Conservation (phyloP, 2,113 vertebrate genomes). For the Phyllostomus hastatus region DNA sequence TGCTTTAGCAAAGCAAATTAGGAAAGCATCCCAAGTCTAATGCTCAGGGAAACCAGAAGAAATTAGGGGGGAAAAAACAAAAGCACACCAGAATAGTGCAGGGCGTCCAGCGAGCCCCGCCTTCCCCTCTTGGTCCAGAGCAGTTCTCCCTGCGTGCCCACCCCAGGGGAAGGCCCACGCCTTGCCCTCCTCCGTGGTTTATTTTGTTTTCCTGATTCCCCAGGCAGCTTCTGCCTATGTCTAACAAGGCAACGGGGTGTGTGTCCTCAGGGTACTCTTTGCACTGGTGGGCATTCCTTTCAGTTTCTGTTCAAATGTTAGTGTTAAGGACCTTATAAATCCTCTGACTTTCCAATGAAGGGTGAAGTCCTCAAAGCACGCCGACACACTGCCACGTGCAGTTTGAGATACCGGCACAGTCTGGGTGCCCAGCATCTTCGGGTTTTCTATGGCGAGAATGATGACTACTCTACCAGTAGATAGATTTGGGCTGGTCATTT, state of each 20-base stretch:
- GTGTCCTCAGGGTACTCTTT: neutral
- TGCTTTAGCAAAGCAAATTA: conserved; percentile 56
- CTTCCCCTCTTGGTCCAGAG: no score
- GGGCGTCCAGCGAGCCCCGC: no score
- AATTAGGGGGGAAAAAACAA: neutral
- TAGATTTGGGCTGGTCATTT: neutral
- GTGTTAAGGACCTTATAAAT: neutral
- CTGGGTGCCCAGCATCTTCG: neutral
- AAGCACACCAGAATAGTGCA: no score
- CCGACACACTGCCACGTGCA: neutral
- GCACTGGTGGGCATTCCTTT: neutral
- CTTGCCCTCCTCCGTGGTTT: neutral
- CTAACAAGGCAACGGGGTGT: neutral
- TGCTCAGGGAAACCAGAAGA: neutral
- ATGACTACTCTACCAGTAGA: neutral
- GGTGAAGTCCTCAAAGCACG: neutral
- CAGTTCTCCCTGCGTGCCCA: neutral
- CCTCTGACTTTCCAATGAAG: neutral
- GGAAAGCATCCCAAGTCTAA: neutral
- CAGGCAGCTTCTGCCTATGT: neutral
- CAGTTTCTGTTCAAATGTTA: neutral
- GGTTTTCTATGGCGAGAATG: neutral
- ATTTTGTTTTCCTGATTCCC: neutral
- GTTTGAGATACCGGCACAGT: neutral
- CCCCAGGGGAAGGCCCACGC: neutral